A percentile compares a stretch with the other conserved stretches of the same genome.
Conservation (phyloP, 2,888 invertebrate genomes). For the Scelioninae gen. 2 region DNA sequence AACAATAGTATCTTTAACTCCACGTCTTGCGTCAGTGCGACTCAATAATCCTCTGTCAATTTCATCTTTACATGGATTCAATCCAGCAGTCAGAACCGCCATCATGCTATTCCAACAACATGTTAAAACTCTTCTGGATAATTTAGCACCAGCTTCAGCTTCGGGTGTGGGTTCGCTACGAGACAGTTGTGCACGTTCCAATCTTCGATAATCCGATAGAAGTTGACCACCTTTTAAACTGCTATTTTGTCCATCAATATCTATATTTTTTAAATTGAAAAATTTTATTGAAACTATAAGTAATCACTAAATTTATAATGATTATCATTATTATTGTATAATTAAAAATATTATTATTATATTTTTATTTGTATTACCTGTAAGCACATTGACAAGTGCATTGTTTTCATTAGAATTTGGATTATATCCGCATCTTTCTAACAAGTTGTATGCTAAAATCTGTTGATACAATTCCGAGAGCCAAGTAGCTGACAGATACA, state of each 20-base stretch:
- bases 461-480: constrained; percentile 93
- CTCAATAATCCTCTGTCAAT: constrained; percentile 70
- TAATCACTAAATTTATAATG: no score
- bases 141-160: constrained; percentile 86
- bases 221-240: constrained; percentile 83
- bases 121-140: constrained; percentile 87
- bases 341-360: no score
- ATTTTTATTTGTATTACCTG: no score
- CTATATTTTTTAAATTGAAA: constrained; percentile 72
- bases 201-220: constrained; percentile 89
- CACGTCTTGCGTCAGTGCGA: constrained; percentile 74
- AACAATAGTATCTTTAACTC: constrained; percentile 87
- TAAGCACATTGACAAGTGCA: constrained; percentile 84
- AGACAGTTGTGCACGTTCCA: constrained; percentile 85
- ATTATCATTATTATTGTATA: no score
- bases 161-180: constrained; percentile 83
- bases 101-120: constrained; percentile 96
- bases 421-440: constrained; percentile 83
- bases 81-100: constrained; percentile 86
- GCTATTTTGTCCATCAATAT: constrained; percentile 89
- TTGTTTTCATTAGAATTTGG: constrained; percentile 78
- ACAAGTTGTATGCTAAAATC: constrained; percentile 84
- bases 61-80: constrained; percentile 73
- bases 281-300: no score
- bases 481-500: constrained; percentile 96